Conservation (phyloP, 2,797 vertebrate species). For the Tiaroga cobitis region DNA sequence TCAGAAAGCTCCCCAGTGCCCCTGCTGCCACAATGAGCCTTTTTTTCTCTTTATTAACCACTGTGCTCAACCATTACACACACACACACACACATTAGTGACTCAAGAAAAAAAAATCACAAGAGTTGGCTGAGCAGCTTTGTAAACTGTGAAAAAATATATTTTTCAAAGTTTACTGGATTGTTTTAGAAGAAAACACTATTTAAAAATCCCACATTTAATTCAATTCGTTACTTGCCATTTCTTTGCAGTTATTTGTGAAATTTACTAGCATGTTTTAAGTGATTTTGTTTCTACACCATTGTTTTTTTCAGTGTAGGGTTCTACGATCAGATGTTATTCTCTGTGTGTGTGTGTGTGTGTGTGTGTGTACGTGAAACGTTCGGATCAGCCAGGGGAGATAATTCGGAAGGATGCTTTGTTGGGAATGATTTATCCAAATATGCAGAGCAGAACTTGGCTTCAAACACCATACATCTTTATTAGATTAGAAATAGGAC, state of each 20-base stretch:
- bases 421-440: conserved; percentile 53
- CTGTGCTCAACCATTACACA: conserved; percentile 14
- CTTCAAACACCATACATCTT: conserved; percentile 35
- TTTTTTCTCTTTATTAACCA: conserved; percentile 59
- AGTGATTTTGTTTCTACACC: neutral
- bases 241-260: neutral
- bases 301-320: neutral
- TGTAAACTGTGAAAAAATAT: neutral
- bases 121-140: neutral
- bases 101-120: neutral
- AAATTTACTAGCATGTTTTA: neutral
- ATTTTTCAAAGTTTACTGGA: neutral
- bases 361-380: neutral
- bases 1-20: conserved; percentile 33
- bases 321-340: neutral
- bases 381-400: conserved; percentile 41
- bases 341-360: neutral
- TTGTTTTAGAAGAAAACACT: neutral
- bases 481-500: conserved; percentile 48
- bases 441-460: conserved; percentile 43
- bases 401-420: conserved; percentile 33
- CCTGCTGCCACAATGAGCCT: conserved; percentile 57
- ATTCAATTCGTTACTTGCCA: neutral
- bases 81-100: neutral
- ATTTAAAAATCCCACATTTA: neutral